A percentile compares a stretch with the other conserved stretches of the same genome.
Conservation (phyloP, 2,888 invertebrate genomes). For the Minunthozetes semirufus region DNA sequence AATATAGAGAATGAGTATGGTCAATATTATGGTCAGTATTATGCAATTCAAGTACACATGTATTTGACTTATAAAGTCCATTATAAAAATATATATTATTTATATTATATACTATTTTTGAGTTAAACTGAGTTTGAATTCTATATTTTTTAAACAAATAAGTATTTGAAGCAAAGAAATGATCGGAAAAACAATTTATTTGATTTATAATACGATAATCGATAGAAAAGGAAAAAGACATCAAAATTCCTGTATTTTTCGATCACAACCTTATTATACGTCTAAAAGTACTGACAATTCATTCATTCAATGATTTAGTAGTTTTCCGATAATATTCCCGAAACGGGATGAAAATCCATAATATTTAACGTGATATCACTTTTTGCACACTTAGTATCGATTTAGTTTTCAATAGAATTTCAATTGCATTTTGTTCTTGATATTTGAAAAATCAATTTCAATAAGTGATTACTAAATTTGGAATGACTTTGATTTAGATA, state of each 20-base stretch:
- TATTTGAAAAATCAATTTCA: too few relatives aligned
- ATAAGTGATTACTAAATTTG: neutral
- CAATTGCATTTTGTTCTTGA: too few relatives aligned
- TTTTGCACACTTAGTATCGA: too few relatives aligned
- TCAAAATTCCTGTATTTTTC: neutral
- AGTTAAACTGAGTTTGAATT: neutral
- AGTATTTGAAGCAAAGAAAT: neutral
- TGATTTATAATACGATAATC: constrained; percentile 9
- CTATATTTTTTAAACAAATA: neutral
- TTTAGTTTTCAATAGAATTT: too few relatives aligned
- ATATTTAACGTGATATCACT: too few relatives aligned
- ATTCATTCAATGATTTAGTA: neutral
- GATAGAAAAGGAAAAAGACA: neutral
- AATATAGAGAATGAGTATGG: too few relatives aligned
- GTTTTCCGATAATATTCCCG: neutral
- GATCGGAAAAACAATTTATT: constrained; percentile 20
- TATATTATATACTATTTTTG: neutral
- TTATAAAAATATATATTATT: neutral
- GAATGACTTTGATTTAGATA: neutral
- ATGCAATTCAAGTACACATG: too few relatives aligned
- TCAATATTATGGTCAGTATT: too few relatives aligned
- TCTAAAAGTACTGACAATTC: neutral
- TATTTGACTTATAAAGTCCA: too few relatives aligned
- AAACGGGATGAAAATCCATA: neutral
- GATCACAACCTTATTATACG: neutral